Conservation (phyloP, 2,797 vertebrate genomes). For the Myotis myotis region DNA sequence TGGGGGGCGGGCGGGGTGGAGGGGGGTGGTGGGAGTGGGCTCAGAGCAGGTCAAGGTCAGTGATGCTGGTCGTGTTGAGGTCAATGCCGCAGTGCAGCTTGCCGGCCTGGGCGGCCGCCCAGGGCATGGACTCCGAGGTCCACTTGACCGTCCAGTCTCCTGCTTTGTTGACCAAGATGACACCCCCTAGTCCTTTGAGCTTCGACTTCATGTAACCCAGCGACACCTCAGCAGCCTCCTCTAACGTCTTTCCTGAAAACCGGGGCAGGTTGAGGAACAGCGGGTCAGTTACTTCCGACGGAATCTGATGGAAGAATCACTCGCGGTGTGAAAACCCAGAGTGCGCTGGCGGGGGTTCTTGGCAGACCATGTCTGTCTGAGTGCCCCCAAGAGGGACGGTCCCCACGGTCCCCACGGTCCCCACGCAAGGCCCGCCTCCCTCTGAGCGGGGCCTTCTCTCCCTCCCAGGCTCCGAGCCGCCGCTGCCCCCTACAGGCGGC, state of each 20-base stretch:
- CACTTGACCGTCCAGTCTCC: conserved; percentile 93
- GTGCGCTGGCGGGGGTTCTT: not conserved
- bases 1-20: too few species aligned
- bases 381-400: not conserved
- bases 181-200: conserved; percentile 88
- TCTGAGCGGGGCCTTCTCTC: not conserved
- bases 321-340: not conserved
- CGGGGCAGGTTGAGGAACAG: not conserved
- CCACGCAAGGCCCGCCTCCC: too few species aligned
- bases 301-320: not conserved
- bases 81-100: conserved; percentile 88
- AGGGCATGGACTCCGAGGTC: conserved; percentile 91
- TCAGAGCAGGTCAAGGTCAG: conserved; percentile 43
- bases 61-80: conserved; percentile 77
- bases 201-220: conserved; percentile 92
- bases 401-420: too few species aligned
- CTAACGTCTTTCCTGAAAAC: conserved; percentile 89
- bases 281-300: not conserved
- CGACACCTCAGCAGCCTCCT: conserved; percentile 88
- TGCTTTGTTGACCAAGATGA: conserved; percentile 89
- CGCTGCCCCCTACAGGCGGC: too few species aligned
- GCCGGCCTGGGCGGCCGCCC: conserved; percentile 90
- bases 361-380: not conserved
- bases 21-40: not conserved
- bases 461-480: not conserved